Conservation (phyloP, 1,140 invertebrate genomes). For the Carcinoscorpius rotundicauda region DNA sequence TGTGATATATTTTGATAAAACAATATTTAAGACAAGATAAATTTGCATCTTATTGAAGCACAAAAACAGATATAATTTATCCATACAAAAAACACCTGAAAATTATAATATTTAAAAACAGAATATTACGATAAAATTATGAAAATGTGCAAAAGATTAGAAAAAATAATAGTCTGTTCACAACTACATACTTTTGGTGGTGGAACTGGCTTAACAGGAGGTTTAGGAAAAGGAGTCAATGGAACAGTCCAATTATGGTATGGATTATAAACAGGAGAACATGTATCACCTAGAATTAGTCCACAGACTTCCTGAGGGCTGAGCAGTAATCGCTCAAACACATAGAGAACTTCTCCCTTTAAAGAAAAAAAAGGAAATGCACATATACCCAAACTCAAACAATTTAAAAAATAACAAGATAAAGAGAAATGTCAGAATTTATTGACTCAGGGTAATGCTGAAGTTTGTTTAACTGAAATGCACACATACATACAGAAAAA, state of each 20-base stretch:
- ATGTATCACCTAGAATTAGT: slow-evolving; percentile 79
- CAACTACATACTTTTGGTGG: slow-evolving; percentile 11
- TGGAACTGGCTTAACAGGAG: slow-evolving; percentile 31
- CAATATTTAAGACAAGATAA: too few species aligned
- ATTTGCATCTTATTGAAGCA: too few species aligned
- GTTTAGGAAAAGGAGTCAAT: slow-evolving; percentile 77
- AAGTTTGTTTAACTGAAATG: too few species aligned
- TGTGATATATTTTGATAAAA: too few species aligned
- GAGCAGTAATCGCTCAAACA: slow-evolving; percentile 57
- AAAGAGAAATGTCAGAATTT: too few species aligned
- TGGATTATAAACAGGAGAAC: slow-evolving; percentile 57
- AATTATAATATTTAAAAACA: neutral
- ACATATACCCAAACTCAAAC: too few species aligned
- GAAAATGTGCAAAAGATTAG: neutral
- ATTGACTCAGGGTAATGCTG: too few species aligned
- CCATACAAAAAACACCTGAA: neutral
- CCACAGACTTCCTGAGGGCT: slow-evolving; percentile 78
- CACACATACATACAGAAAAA: too few species aligned
- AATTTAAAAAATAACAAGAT: too few species aligned
- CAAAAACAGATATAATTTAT: neutral
- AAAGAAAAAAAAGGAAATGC: slow-evolving; percentile 25
- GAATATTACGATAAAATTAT: neutral
- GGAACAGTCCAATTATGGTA: slow-evolving; percentile 79
- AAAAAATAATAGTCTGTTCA: neutral
- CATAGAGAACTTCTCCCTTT: slow-evolving; percentile 67